These are phyloP conservation scores for Aphrocallistes beatrix DNA, from an alignment of 37 sponge, comb jelly and placozoan genomes.

Conservation along the genomic window DNA sequence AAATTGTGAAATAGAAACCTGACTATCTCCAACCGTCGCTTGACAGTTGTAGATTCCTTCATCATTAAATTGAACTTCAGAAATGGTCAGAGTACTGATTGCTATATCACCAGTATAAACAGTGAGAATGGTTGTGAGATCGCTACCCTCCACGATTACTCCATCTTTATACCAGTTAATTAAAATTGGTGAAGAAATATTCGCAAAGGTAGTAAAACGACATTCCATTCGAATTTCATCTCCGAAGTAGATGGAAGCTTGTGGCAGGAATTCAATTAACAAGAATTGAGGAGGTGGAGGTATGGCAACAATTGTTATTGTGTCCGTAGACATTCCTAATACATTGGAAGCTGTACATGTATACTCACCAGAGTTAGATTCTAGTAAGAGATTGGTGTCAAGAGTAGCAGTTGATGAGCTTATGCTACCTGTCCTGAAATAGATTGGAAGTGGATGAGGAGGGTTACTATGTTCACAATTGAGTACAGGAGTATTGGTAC, in stretches of 20 bases:
- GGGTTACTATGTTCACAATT: not conserved
- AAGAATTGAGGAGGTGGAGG: not conserved
- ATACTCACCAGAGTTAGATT: not conserved
- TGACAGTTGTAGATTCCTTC: not conserved
- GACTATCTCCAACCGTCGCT: not conserved
- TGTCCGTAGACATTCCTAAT: not conserved
- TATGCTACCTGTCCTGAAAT: not conserved
- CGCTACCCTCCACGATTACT: not conserved
- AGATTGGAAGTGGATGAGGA: not conserved
- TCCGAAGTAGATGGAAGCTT: not conserved
- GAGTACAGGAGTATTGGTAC: not conserved
- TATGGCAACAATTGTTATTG: not conserved
- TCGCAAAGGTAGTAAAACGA: not conserved
- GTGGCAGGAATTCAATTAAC: not conserved
- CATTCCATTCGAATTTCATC: not conserved
- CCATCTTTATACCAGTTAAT: not conserved
- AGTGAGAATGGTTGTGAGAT: not conserved
- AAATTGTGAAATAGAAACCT: not conserved
- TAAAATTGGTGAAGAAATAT: not conserved
- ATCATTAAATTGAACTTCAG: not conserved
- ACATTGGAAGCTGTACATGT: constrained; percentile 6
- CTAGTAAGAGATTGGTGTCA: not conserved
- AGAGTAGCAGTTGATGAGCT: not conserved
- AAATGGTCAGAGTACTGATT: not conserved
- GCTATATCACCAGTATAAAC: not conserved